Conservation (phyloP, 2,888 invertebrate genomes). For the Xylocampa areola region DNA sequence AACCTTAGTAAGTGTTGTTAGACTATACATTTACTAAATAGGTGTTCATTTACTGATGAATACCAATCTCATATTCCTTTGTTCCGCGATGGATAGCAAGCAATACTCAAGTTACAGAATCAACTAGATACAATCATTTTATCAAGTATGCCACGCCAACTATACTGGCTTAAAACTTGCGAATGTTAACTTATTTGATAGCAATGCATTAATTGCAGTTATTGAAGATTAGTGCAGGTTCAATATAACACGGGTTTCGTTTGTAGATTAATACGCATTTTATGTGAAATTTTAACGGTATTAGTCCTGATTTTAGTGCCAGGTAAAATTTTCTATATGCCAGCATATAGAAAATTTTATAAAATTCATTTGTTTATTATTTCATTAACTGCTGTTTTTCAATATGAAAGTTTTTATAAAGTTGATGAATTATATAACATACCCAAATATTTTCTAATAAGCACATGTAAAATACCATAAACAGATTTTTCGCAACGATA, state of each 20-base stretch:
- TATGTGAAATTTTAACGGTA: not conserved
- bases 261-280: conserved; percentile 2
- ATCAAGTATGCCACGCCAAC: conserved; percentile 31
- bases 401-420: too few relatives aligned
- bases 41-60: conserved; percentile 54
- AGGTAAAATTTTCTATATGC: too few relatives aligned
- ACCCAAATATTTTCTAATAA: too few relatives aligned
- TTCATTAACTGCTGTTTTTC: too few relatives aligned
- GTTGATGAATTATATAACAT: too few relatives aligned
- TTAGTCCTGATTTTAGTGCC: not conserved
- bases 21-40: conserved; percentile 34
- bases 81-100: conserved; percentile 44
- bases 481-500: too few relatives aligned
- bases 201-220: conserved; percentile 31
- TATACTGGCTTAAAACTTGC: conserved; percentile 14
- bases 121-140: conserved; percentile 46
- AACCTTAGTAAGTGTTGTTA: conserved; percentile 21
- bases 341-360: not conserved
- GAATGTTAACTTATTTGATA: conserved; percentile 16
- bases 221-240: conserved; percentile 43
- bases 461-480: too few relatives aligned
- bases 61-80: conserved; percentile 58
- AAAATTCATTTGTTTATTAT: too few relatives aligned
- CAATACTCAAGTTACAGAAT: conserved; percentile 52
- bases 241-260: conserved; percentile 4